Conservation (phyloP, 2,888 invertebrate species). For the Melolontha melolontha region DNA sequence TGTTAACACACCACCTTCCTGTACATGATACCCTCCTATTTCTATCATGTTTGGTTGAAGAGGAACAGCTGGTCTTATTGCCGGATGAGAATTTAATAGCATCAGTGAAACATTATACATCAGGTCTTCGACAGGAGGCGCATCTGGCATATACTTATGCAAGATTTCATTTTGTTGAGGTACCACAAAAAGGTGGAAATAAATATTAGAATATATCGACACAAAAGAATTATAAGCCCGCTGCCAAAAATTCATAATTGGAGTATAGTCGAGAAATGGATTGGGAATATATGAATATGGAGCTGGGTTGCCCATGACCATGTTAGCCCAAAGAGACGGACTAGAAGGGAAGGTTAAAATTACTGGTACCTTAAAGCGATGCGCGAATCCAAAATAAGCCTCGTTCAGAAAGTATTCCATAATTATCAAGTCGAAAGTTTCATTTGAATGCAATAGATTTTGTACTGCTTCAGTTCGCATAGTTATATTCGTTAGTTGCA, state of each 20-base stretch:
- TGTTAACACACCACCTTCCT: constrained; percentile 52
- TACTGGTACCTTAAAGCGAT: too few species aligned
- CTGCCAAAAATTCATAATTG: constrained; percentile 67
- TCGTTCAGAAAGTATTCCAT: too few species aligned
- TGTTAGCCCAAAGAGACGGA: too few species aligned
- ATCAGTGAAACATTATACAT: too few species aligned
- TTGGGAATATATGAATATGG: too few species aligned
- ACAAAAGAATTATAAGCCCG: constrained; percentile 67
- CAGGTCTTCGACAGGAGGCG: constrained; percentile 52
- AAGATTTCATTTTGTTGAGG: constrained; percentile 52
- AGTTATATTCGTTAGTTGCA: background rate
- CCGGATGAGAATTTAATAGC: too few species aligned
- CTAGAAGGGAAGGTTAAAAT: too few species aligned
- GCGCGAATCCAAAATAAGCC: too few species aligned
- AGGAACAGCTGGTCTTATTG: too few species aligned
- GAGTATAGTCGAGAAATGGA: constrained; percentile 64
- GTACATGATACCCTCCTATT: too few species aligned
- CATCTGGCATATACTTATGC: constrained; percentile 55
- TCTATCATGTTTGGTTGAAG: too few species aligned
- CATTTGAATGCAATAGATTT: constrained; percentile 52
- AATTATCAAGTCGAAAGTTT: too few species aligned
- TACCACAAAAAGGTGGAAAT: constrained; percentile 52
- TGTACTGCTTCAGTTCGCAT: constrained; percentile 35
- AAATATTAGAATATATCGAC: constrained; percentile 55
- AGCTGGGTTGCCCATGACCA: constrained; percentile 65